Percentiles rank a stretch among this genome's conserved stretches.
Evolutionary conservation across 1,140 invertebrate genomes (phyloP).

Genomic region (Copidosoma floridanum): DNA sequence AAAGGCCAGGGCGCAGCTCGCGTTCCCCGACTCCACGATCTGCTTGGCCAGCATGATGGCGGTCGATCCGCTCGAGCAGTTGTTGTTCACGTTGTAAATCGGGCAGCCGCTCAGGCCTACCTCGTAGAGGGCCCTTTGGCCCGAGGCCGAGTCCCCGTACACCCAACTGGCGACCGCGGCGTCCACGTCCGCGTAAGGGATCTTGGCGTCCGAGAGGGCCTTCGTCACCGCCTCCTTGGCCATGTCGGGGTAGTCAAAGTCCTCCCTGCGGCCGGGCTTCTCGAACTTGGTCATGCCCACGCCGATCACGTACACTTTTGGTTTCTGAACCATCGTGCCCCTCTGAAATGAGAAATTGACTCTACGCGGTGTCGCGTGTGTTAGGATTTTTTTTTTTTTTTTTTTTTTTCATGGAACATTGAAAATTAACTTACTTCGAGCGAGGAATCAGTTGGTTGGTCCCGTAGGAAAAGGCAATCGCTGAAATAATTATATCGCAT

Average conservation of each 20-base stretch:
- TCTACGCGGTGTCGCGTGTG: no score
- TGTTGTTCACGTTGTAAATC: slow-evolving; percentile 98
- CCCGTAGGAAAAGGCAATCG: no score
- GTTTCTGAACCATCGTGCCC: slow-evolving; percentile 51
- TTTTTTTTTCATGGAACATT: no score
- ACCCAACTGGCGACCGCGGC: slow-evolving; percentile 94
- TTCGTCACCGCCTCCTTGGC: slow-evolving; percentile 89
- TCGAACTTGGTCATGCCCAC: slow-evolving; percentile 97
- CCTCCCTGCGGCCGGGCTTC: slow-evolving; percentile 79
- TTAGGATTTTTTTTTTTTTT: no score
- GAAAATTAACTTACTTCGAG: no score
- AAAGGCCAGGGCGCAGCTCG: slow-evolving; percentile 86
- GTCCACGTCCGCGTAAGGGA: slow-evolving; percentile 79
- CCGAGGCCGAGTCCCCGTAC: slow-evolving; percentile 94
- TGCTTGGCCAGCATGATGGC: slow-evolving; percentile 90
- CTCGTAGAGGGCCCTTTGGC: slow-evolving; percentile 92
- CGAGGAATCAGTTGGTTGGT: no score
- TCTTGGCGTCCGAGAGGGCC: slow-evolving; percentile 81
- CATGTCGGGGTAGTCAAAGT: slow-evolving; percentile 92
- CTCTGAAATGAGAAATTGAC: slow-evolving; percentile 4
- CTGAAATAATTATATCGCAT: no score
- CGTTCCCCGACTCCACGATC: slow-evolving; percentile 79
- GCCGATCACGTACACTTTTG: slow-evolving; percentile 85
- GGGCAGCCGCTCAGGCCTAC: slow-evolving; percentile 96
- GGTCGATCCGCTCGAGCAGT: slow-evolving; percentile 94